phyloP scores from a whole-genome alignment of 2,797 vertebrate genomes.

The Ctenopoma multispine region DNA sequence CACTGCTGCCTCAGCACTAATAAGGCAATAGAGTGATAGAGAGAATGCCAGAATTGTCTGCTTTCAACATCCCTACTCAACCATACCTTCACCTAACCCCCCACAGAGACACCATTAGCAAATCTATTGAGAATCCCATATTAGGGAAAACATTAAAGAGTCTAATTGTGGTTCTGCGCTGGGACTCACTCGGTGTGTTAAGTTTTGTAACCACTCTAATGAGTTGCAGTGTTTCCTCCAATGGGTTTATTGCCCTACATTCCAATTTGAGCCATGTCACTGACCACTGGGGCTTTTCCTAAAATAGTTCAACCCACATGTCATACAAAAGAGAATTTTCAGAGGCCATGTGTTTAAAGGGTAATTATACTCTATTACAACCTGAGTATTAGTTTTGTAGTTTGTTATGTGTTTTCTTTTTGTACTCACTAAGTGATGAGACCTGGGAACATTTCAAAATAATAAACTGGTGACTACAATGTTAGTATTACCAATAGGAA shows the following conservation, averaged over 20 bases:
- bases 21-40: slow-evolving; percentile 80
- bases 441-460: not conserved
- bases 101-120: slow-evolving; percentile 72
- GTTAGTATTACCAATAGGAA: not conserved
- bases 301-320: slow-evolving; percentile 70
- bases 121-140: slow-evolving; percentile 73
- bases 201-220: slow-evolving; percentile 74
- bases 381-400: not conserved
- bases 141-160: slow-evolving; percentile 75
- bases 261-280: slow-evolving; percentile 76
- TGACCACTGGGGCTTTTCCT: slow-evolving; percentile 67
- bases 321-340: slow-evolving; percentile 47
- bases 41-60: slow-evolving; percentile 74
- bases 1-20: slow-evolving; percentile 86
- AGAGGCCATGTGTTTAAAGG: slow-evolving; percentile 45
- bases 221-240: slow-evolving; percentile 70
- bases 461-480: not conserved
- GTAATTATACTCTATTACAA: slow-evolving; percentile 20
- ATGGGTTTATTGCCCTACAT: slow-evolving; percentile 76
- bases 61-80: slow-evolving; percentile 77
- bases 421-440: not conserved
- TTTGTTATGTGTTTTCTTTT: too few species aligned
- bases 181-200: slow-evolving; percentile 67
- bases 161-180: slow-evolving; percentile 76
- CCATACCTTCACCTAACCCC: slow-evolving; percentile 71